Percentiles rank a stretch among this genome's conserved stretches.
These are phyloP conservation scores for Ceyx cyanopectus DNA, from an alignment of 2,113 vertebrate genomes.

Conservation along the genomic window DNA sequence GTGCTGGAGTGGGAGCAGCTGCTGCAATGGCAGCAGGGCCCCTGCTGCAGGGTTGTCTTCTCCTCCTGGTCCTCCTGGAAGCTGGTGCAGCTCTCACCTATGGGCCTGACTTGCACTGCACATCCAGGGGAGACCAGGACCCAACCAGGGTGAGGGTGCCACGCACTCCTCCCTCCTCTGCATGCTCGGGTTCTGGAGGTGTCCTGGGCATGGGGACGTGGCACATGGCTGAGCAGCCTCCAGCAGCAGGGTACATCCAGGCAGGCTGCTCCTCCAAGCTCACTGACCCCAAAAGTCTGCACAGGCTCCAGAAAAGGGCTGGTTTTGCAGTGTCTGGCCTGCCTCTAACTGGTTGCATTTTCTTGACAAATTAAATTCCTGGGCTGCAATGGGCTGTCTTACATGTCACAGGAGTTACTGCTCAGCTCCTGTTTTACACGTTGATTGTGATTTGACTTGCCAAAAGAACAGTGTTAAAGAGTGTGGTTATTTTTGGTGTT, in stretches of 20 bases:
- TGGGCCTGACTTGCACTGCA: not conserved
- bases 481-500: not conserved
- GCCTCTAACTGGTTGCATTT: not conserved
- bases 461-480: not conserved
- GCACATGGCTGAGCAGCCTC: not conserved
- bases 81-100: fast-evolving
- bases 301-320: not conserved
- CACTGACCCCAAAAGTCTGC: not conserved
- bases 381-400: not conserved
- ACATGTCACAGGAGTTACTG: not conserved
- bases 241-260: not conserved
- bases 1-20: not conserved
- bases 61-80: fast-evolving
- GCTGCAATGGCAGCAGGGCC: not conserved
- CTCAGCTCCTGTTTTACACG: not conserved
- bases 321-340: not conserved
- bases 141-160: fast-evolving
- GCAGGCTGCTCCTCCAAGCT: not conserved
- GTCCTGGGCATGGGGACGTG: fast-evolving
- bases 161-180: not conserved
- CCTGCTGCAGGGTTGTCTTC: not conserved
- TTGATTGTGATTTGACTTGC: not conserved
- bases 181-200: fast-evolving
- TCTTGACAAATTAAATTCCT: not conserved
- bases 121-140: not conserved